Conservation (phyloP, 1,140 invertebrate species). For the Antheraea pernyi region DNA sequence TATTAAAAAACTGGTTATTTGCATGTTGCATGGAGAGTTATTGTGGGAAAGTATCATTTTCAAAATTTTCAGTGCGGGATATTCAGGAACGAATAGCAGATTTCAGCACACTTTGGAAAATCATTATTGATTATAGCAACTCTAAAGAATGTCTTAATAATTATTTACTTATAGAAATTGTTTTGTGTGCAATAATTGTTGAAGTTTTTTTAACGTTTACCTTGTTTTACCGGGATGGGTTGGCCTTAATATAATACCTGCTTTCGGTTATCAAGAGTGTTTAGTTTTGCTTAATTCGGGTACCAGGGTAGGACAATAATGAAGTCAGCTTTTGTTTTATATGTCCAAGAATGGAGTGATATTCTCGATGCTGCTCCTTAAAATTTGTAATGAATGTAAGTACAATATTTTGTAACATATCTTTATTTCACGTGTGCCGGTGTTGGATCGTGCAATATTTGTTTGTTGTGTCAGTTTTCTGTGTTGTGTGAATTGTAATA, state of each 20-base stretch:
- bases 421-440: conserved; percentile 12
- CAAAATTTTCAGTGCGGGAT: not conserved
- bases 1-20: conserved; percentile 12
- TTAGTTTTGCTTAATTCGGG: conserved; percentile 29
- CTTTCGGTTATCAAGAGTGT: conserved; percentile 29
- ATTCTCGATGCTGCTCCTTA: conserved; percentile 29
- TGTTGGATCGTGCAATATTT: conserved; percentile 10
- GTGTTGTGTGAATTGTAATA: not conserved
- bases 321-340: conserved; percentile 31
- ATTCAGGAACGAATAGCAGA: not conserved
- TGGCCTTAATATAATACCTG: conserved; percentile 21
- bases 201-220: not conserved
- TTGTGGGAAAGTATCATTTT: conserved; percentile 2
- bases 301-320: conserved; percentile 23
- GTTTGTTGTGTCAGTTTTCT: conserved; percentile 4
- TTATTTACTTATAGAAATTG: not conserved
- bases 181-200: conserved; percentile 2
- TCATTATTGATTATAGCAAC: not conserved
- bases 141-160: not conserved
- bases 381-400: conserved; percentile 32
- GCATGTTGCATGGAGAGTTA: conserved; percentile 25
- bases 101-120: not conserved
- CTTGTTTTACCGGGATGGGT: conserved; percentile 17
- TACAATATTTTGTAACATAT: conserved; percentile 35
- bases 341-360: conserved; percentile 28